Evolutionary conservation across 2,888 invertebrate species (phyloP).

Genomic region (Melieria picta): DNA sequence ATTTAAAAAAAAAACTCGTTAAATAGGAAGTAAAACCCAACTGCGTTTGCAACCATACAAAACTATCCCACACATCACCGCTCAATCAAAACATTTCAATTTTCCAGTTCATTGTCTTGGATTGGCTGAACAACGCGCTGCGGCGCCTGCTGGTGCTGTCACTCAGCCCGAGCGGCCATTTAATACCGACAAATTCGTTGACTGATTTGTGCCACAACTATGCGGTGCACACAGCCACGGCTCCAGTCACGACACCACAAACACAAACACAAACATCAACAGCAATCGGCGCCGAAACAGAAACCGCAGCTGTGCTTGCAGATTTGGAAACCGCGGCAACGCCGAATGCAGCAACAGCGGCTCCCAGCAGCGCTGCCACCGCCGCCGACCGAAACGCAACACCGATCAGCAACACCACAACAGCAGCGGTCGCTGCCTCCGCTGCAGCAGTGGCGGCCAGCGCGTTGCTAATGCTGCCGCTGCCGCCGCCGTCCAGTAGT

Average conservation of each 20-base stretch:
- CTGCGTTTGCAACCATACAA: background rate
- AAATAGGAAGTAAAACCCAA: background rate
- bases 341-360: constrained; percentile 19
- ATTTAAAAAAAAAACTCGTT: constrained; percentile 9
- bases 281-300: constrained; percentile 6
- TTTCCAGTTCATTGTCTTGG: constrained; percentile 63
- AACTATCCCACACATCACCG: background rate
- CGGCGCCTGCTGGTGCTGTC: constrained; percentile 64
- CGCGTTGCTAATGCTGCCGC: constrained; percentile 50
- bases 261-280: constrained; percentile 28
- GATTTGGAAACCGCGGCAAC: constrained; percentile 10
- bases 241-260: constrained; percentile 22
- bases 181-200: constrained; percentile 66
- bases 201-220: constrained; percentile 62
- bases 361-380: constrained; percentile 15
- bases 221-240: constrained; percentile 37
- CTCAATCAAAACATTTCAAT: constrained; percentile 34
- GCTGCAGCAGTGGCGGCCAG: constrained; percentile 49
- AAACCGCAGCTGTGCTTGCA: background rate
- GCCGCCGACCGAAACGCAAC: constrained; percentile 18
- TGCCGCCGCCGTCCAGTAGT: constrained; percentile 60
- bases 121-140: constrained; percentile 64
- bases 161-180: constrained; percentile 65
- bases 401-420: constrained; percentile 38
- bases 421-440: constrained; percentile 44